Base-by-base conservation (phyloP, 2,888 invertebrate genomes). In the Xanthorhoe spadicearia region DNA sequence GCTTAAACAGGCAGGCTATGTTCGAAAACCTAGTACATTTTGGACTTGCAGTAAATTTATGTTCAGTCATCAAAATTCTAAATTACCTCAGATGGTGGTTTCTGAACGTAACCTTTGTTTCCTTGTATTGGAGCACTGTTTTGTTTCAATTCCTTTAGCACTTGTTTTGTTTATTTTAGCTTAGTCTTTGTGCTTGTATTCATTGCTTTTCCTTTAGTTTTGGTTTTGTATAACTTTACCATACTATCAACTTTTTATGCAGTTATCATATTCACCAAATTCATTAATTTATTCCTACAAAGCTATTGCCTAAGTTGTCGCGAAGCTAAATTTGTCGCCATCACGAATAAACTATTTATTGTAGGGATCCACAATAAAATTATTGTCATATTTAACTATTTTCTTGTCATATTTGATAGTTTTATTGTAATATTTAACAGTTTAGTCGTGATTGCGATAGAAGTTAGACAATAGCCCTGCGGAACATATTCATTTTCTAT, bases 51-150 rank as follows among this genome's bases (percentile, higher is more conserved):
- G 55, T 55, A 78, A 17, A 43, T 48, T 61, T 77, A 77, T 76
- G 66, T 66, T 74, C 64, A 68, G 46, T 54, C 68, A 50, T 70
- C 69, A 73, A 76, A 74, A 74, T 77, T 80, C 75, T 62, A 80
- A 84, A 83, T 72, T 63, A 59, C 72, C 64, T 72, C 61, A 71
- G 76, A 70, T 85, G 86, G 82, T 74, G 92, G 91, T 92, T 92
- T 92, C 90, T 92, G 92, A 92, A 92, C 92, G 90, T 92, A 92
- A 87, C 92, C 92, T 90, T 86, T 73, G 64, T 77, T 69, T 77
- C 66, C 66, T 73, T 70, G 68, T 75, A 60, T 71, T 61, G 61
- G n/a, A 61, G 70, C 70, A 69, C 68, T 63, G 15, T 62, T 60
- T 53, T 53, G 63, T 68, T 63, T 60, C 56, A n/a, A 35, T 61